A percentile compares a stretch with the other conserved stretches of the same genome.
These are phyloP conservation scores for Lithobates pipiens DNA, from an alignment of 2,797 vertebrate genomes.

Conservation along the genomic window DNA sequence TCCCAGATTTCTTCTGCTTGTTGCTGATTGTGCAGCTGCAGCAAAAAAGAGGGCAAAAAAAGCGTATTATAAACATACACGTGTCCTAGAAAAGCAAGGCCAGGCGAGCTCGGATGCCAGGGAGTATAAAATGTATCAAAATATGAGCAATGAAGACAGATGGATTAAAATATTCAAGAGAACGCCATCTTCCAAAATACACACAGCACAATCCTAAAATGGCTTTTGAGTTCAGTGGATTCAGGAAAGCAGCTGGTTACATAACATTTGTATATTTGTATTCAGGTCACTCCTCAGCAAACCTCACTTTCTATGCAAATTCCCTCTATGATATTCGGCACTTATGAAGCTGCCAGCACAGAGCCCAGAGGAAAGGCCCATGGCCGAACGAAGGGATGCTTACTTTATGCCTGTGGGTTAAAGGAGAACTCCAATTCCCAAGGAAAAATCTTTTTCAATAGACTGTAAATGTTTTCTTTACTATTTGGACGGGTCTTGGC, in stretches of 20 bases:
- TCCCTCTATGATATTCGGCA: background rate
- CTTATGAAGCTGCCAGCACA: background rate
- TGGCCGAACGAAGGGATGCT: background rate
- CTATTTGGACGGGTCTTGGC: no score
- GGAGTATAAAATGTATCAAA: conserved; percentile 55
- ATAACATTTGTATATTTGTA: conserved; percentile 55
- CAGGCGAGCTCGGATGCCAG: conserved; percentile 43
- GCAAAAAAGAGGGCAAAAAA: background rate
- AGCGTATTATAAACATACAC: conserved; percentile 1
- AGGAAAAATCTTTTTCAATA: background rate
- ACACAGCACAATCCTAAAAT: conserved; percentile 50
- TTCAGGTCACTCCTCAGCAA: conserved; percentile 52
- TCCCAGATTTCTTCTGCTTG: background rate
- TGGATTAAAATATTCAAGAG: conserved; percentile 55
- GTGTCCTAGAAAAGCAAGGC: conserved; percentile 19
- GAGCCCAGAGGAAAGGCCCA: background rate
- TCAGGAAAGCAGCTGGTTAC: conserved; percentile 49
- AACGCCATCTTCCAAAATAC: conserved; percentile 50
- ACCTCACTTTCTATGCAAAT: conserved; percentile 43
- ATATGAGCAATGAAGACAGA: conserved; percentile 58
- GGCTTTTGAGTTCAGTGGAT: conserved; percentile 43
- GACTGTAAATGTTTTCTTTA: background rate
- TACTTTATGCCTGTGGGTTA: background rate
- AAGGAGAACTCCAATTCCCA: background rate
- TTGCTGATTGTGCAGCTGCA: background rate